These are phyloP conservation scores for Propithecus deckenii DNA, from an alignment of 2,797 vertebrate species.

Conservation along the genomic window DNA sequence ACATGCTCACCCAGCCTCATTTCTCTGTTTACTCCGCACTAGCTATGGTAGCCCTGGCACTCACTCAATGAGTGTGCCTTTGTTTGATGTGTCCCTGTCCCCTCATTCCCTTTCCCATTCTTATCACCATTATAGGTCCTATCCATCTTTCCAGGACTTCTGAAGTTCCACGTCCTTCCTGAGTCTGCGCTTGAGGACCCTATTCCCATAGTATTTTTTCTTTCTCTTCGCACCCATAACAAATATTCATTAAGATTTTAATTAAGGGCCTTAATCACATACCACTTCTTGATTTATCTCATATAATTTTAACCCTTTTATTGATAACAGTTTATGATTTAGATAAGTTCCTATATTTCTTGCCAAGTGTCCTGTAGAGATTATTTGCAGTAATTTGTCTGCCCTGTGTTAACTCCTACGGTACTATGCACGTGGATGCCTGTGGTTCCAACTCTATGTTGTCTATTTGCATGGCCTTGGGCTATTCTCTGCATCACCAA, in stretches of 20 bases:
- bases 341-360: background rate
- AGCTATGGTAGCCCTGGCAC: fast-evolving
- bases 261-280: background rate
- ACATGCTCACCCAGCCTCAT: background rate
- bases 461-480: background rate
- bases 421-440: background rate
- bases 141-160: background rate
- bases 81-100: background rate
- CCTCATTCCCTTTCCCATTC: background rate
- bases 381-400: background rate
- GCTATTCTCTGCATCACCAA: background rate
- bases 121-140: background rate
- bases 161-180: background rate
- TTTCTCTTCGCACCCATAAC: background rate
- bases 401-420: fast-evolving
- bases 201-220: background rate
- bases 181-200: background rate
- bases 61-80: background rate
- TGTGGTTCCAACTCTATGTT: background rate
- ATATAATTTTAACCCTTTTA: background rate
- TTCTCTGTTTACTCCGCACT: background rate
- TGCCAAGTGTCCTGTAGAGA: background rate
- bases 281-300: background rate
- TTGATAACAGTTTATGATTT: background rate
- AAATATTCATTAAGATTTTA: background rate